Base-by-base conservation (phyloP, 2,113 vertebrate species). In the Saccopteryx leptura region DNA sequence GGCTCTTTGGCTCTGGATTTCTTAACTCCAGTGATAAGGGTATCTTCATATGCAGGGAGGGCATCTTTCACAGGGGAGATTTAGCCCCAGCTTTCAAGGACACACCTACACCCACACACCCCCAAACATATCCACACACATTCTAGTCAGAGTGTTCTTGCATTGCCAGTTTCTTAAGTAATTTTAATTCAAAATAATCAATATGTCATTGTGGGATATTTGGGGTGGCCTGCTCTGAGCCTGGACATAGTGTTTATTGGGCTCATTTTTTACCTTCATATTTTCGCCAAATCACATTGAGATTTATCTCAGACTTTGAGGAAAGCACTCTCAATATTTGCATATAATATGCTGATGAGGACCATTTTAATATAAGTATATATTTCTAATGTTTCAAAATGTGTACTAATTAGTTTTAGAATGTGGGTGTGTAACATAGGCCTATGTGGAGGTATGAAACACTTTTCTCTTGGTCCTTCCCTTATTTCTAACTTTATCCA, bases 281-380 rank as follows among this genome's bases (percentile, higher is more conserved):
- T 88, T 89, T 92, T 92, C 74, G 39, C n/a, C 31, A 61, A 61
- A 39, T 71, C 52, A 66, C 10, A 65, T 74, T 79, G 65, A 94
- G 15, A 61, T 75, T 87, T 79, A 90, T 60, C 60, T 91, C 68
- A 81, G 58, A 46, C 31, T 83, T 79, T 74, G 80, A 66, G 88
- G 60, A 71, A 81, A 75, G 14, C 19, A 9, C 60, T 80, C 12
- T 69, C 60, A 85, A 56, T 79, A 93, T 86, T 86, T 90, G 50
- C n/a, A 52, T 80, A 33, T 9, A 80, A 89, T 48, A 80, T 90
- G 72, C 15, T 76, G 50, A 39, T 15, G 56, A 79, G 65, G 23
- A 56, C 13, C 9, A 71, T 84, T 85, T 95, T 68, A 82, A 68
- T 76, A 54, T 69, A 60, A 92, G 14, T 8, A 75, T 52, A 54